phyloP scores from a whole-genome alignment of 2,888 invertebrate species.

The Drosophila nigricruria region DNA sequence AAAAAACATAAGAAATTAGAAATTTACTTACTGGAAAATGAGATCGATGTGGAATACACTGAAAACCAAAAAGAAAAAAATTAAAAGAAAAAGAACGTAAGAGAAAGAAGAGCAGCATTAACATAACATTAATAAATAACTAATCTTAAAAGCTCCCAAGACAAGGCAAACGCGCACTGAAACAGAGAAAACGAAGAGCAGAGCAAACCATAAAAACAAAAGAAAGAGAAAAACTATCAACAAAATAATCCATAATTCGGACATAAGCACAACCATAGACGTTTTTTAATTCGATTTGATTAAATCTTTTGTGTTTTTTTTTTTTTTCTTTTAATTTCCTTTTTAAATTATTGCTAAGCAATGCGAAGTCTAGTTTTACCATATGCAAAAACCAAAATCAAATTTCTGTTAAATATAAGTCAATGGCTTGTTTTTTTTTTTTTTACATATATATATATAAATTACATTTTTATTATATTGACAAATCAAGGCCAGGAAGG shows the following conservation, averaged over 20 bases:
- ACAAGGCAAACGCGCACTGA: constrained; percentile 37
- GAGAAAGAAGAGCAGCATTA: constrained; percentile 39
- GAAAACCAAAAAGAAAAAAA: constrained; percentile 38
- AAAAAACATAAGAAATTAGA: constrained; percentile 49
- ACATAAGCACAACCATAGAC: constrained; percentile 47
- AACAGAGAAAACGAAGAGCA: constrained; percentile 6
- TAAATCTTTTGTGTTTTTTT: not conserved
- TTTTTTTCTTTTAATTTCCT: not conserved
- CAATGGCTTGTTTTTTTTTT: constrained; percentile 29
- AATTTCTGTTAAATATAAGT: constrained; percentile 34
- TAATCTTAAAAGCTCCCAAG: constrained; percentile 33
- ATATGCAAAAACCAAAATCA: constrained; percentile 15
- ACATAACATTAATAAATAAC: constrained; percentile 27
- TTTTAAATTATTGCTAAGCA: constrained; percentile 23
- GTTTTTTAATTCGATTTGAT: constrained; percentile 48
- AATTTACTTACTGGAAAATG: constrained; percentile 62
- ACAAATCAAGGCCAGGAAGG: constrained; percentile 61
- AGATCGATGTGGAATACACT: constrained; percentile 68
- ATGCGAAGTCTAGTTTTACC: constrained; percentile 36
- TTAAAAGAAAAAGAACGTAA: not conserved
- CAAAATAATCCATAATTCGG: constrained; percentile 15
- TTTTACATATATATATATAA: not conserved
- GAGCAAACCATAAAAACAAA: constrained; percentile 17
- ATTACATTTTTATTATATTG: constrained; percentile 52
- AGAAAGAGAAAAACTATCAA: not conserved